Evolutionary conservation across 2,888 invertebrate genomes (phyloP), one percentile per base, ranked within the genome.

Genomic region (Stenodema calcarata): DNA sequence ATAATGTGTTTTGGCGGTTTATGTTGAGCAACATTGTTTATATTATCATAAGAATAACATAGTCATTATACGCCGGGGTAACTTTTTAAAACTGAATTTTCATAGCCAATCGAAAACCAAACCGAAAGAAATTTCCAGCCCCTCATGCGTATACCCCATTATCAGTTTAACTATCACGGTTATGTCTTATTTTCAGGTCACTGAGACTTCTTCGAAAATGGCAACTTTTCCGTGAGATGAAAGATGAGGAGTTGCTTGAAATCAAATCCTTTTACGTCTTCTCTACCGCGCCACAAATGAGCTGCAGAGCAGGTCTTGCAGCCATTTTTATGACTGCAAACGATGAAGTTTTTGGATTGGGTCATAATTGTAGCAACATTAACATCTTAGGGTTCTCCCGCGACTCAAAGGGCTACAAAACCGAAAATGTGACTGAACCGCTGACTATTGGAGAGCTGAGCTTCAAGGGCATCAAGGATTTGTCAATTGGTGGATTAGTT

Each of bases 261-360:
- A 78, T 78, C 44, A 78, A 41, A 27, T 42, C 78, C 3, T 78
- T 78, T n/a, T 23, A 78, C 78, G 78, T 44, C 42, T 78, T 78
- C 44, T 11, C 41, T 4, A 41, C 44, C 14, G 6, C 73, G 4
- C 1, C 42, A n/a, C 14, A 44, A 7, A 23, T 41, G 16, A 23
- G 42, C n/a, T 78, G 78, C 78, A 14, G 27, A 27, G 78, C 44
- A 6, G 78, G 78, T 7, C 23, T 18, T 0, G 18, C 78, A 16
- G 44, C 44, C 12, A 44, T 78, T 23, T 78, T 44, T 27, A 44
- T 44, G 0, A 78, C 78, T n/a, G 11, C 41, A 23, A 4, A 23
- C n/a, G 44, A 78, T 7, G 4, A 23, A 18, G 23, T 78, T 7
- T 78, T 18, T 23, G 78, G 78, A 12, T 4, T 44, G 27, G 78